Conservation (phyloP, 2,113 vertebrate genomes). For the Anarhynchus alexandrinus region DNA sequence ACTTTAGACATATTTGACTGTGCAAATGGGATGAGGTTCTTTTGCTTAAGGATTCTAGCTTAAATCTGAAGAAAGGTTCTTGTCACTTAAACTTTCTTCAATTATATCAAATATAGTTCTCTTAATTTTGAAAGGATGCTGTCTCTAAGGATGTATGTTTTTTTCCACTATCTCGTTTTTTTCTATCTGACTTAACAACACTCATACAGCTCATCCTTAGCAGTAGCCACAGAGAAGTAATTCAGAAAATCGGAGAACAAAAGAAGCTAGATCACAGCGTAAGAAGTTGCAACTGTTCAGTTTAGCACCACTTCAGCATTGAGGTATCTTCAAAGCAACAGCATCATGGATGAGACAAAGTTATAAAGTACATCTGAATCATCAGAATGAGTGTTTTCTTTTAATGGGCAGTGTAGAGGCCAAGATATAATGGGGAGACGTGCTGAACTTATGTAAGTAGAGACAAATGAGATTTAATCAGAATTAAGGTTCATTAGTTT, state of each 20-base stretch:
- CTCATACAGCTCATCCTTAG: background rate
- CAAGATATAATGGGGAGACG: background rate
- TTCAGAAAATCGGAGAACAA: slow-evolving; percentile 9
- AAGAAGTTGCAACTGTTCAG: background rate
- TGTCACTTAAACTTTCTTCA: background rate
- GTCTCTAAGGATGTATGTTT: background rate
- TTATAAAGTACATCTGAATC: slow-evolving; percentile 35
- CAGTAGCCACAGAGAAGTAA: background rate
- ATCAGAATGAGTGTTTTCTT: background rate
- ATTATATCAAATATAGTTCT: background rate
- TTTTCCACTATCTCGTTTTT: background rate
- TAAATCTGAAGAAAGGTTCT: background rate
- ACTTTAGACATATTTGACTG: background rate
- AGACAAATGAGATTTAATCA: background rate
- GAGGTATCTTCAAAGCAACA: background rate
- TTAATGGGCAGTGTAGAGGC: background rate
- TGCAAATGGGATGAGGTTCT: background rate
- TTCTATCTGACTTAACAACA: background rate
- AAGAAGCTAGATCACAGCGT: background rate
- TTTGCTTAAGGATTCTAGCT: background rate
- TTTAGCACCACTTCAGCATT: slow-evolving; percentile 2
- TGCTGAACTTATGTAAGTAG: background rate
- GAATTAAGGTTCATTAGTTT: background rate
- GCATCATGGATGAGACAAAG: background rate
- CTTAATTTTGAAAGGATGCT: background rate